Conservation (phyloP, 2,113 vertebrate genomes). For the Abramis brama region DNA sequence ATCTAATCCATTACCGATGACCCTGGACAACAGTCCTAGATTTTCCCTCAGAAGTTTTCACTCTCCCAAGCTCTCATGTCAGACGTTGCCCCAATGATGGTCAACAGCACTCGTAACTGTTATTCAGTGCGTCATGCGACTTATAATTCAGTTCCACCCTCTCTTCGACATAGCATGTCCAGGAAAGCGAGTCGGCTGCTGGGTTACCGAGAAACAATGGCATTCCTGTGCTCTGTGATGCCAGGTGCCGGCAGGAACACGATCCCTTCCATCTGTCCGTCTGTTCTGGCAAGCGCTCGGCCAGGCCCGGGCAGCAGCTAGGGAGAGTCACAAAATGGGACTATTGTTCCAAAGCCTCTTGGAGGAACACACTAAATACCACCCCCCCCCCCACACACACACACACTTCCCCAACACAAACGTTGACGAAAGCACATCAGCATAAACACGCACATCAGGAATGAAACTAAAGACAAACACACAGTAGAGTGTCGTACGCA, state of each 20-base stretch:
- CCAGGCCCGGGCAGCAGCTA: conserved; percentile 42
- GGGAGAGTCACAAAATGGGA: conserved; percentile 72
- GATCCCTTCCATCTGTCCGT: conserved; percentile 72
- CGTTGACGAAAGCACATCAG: not conserved
- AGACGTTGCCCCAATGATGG: conserved; percentile 14
- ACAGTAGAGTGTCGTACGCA: not conserved
- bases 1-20: conserved; percentile 29
- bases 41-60: not conserved
- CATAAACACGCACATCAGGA: not conserved
- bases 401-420: not conserved
- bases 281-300: conserved; percentile 65
- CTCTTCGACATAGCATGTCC: not conserved
- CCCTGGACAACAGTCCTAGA: conserved; percentile 3
- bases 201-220: conserved; percentile 73
- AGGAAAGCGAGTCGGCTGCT: conserved; percentile 61
- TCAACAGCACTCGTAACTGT: conserved; percentile 1
- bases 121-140: not conserved
- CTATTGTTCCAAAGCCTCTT: conserved; percentile 72
- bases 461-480: conserved; percentile 17
- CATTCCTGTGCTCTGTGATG: conserved; percentile 78
- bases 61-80: conserved; percentile 5
- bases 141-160: conserved; percentile 35
- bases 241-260: conserved; percentile 81
- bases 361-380: conserved; percentile 56
- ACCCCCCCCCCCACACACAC: not conserved